Evolutionary conservation across 1,140 invertebrate genomes (phyloP), one percentile per base, ranked within the genome.

Genomic region (Drosophila miranda): DNA sequence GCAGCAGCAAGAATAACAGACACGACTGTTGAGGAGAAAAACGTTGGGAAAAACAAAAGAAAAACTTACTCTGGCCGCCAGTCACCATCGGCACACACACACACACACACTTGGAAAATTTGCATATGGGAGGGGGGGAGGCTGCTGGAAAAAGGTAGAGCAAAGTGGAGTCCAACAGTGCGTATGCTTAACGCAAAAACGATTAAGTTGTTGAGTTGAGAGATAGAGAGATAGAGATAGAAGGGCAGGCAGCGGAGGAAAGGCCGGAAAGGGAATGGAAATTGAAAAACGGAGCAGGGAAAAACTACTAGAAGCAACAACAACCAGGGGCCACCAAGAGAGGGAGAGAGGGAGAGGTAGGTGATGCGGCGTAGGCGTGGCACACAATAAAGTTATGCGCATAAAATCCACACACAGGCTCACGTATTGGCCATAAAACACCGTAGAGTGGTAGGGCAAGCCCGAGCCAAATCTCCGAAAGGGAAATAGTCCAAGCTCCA

Each of bases 371-470:
- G 23, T 55, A 49, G 76, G 76, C 62, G 49, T 73, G 81, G 68
- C 76, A 69, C 64, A 78, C 52, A 3, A 84, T 80, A 77, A 86
- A 84, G 77, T 87, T 86, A 86, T 86, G 81, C 81, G 78, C 81
- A 86, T 86, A 86, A 87, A 87, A 86, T 84, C 77, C 74, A 66
- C 78, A 68, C 9, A 38, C 11, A 84, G 74, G 48, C 82, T 81
- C 81, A 86, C 81, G 81, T 86, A 87, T 86, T 86, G 82, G 81
- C 81, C 77, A 86, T 86, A 87, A 86, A 87, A 75, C 19, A 19
- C 19, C 19, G 2, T 1, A 41, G 49, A 43, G 53, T 51, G 73
- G 69, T 43, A 42, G 41, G 58, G 58, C 59, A 49, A 62, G 44
- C 48, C 57, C 34, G 48, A 46, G 66, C 58, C 42, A 62, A 81